phyloP scores from a whole-genome alignment of 2,888 invertebrate species.

The Philereme transversata region DNA sequence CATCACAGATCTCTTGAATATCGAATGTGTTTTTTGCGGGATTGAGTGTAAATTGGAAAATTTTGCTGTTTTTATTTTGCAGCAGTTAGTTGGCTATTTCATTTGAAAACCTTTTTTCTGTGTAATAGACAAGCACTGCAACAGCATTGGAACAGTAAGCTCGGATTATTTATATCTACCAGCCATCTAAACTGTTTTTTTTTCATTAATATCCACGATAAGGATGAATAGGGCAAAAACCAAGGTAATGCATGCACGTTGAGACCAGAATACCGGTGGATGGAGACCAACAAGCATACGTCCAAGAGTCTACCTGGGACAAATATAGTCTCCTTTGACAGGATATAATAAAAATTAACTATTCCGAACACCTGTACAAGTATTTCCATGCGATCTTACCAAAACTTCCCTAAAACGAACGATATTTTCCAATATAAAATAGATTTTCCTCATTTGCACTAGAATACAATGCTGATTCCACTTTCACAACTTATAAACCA shows the following conservation, averaged over 20 bases:
- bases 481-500: slow-evolving; percentile 32
- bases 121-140: neutral
- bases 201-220: no score
- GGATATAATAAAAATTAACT: no score
- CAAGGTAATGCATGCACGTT: no score
- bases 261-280: no score
- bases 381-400: neutral
- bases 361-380: no score
- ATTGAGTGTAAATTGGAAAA: slow-evolving; percentile 55
- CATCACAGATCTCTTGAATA: slow-evolving; percentile 73
- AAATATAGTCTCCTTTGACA: no score
- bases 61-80: neutral
- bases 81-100: neutral
- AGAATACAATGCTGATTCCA: slow-evolving; percentile 2
- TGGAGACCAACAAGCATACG: no score
- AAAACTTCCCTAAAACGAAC: neutral
- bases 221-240: no score
- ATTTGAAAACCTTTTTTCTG: neutral
- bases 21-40: slow-evolving; percentile 58
- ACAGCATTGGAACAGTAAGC: neutral
- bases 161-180: no score
- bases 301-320: no score
- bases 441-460: slow-evolving; percentile 28
- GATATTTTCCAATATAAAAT: slow-evolving; percentile 18
- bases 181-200: no score